Percentiles rank a stretch among this genome's conserved stretches.
These are phyloP conservation scores for Agrotis puta DNA, from an alignment of 2,888 invertebrate genomes.

Conservation along the genomic window DNA sequence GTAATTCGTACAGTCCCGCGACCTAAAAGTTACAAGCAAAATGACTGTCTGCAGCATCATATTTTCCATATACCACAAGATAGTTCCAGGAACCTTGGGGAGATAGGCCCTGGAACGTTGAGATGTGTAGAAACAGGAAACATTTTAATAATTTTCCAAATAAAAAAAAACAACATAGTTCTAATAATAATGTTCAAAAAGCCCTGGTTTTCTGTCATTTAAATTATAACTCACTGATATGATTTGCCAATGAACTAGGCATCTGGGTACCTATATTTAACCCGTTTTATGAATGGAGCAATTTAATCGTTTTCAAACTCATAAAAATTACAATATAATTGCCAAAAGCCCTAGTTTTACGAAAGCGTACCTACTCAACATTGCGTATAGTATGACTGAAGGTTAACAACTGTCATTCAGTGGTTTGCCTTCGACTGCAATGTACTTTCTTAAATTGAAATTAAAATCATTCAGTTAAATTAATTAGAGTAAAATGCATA, in stretches of 20 bases:
- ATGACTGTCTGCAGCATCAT: too few relatives aligned
- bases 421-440: conserved; percentile 50
- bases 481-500: conserved; percentile 21
- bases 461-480: conserved; percentile 12
- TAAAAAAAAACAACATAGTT: too few relatives aligned
- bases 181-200: background rate
- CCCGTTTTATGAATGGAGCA: conserved; percentile 29
- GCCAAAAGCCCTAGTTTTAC: conserved; percentile 51
- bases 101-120: too few relatives aligned
- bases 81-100: too few relatives aligned
- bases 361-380: conserved; percentile 49
- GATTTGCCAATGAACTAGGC: background rate
- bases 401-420: conserved; percentile 57
- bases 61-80: too few relatives aligned
- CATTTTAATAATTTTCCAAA: too few relatives aligned
- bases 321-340: conserved; percentile 28
- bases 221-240: background rate
- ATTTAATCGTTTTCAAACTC: conserved; percentile 18
- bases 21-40: too few relatives aligned
- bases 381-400: conserved; percentile 33
- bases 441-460: conserved; percentile 47
- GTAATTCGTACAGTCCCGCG: too few relatives aligned
- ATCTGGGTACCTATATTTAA: background rate
- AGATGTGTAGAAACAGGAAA: too few relatives aligned
- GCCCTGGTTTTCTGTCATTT: background rate